Evolutionary conservation across 2,888 invertebrate genomes (phyloP), one percentile per base, ranked within the genome.

Genomic region (Cephus runcator): DNA sequence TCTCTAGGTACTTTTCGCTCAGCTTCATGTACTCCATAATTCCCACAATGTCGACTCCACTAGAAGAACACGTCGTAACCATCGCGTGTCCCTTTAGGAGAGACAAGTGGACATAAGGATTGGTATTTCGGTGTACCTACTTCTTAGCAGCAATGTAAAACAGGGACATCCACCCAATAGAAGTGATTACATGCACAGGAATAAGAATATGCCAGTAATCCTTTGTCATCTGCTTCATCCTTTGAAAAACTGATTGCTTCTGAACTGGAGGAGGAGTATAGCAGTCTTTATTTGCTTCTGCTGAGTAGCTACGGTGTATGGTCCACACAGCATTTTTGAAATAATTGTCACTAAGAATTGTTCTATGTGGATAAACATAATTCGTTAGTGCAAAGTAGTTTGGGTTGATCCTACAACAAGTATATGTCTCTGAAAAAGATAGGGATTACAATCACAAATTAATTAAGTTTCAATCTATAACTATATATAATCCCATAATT

Each of bases 161-260:
- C 33, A 95, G 93, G 30, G 96, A 96, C 91, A 96, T 95, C 99
- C 99, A 99, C 78, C 96, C 93, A 56, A 94, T 92, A 3, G 98
- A 99, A 12, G 98, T 98, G 31, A 95, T 94, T 75, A 96, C 89
- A 92, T 99, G 99, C 3, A 99, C 99, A 6, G 98, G 99, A 79
- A 99, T 93, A 79, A 98, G 92, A 77, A 99, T 96, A 92, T 99
- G 98, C 97, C 99, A 99, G 92, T 99, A 99, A 89, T 98, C 96
- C 90, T 96, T 96, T 90, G 97, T 97, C 95, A 98, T 97, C 88
- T 95, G 93, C 91, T 98, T 98, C 92, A 99, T 98, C 88, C 94
- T 95, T 85, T 96, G 94, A 88, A 97, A 95, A 3, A 98, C 89
- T 1, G 95, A 93, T 84, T 92, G 88, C 90, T 96, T 94, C 84